Conservation (phyloP, 2,113 vertebrate species). For the Phrynosoma platyrhinos region DNA sequence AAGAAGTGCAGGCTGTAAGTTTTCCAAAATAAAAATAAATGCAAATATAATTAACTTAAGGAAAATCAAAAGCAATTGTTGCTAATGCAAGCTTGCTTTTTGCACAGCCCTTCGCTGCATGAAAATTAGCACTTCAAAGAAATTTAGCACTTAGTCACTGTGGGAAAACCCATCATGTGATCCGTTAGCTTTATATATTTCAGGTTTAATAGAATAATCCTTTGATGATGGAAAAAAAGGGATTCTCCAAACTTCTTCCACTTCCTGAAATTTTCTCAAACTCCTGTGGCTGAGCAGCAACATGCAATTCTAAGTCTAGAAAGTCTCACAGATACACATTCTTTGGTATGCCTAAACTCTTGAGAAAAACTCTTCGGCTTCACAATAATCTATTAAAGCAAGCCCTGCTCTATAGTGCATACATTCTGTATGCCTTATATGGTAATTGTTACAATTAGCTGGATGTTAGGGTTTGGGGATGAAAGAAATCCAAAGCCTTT, state of each 20-base stretch:
- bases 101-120: not conserved
- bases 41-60: not conserved
- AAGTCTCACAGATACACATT: not conserved
- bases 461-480: not conserved
- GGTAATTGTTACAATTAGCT: not conserved
- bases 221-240: conserved; percentile 17
- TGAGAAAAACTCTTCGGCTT: not conserved
- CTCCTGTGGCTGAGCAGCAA: not conserved
- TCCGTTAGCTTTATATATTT: conserved; percentile 10
- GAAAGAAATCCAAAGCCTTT: not conserved
- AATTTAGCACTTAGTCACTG: not conserved
- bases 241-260: conserved; percentile 1
- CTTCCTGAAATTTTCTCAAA: not conserved
- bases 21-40: conserved; percentile 8
- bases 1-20: not conserved
- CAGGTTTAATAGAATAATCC: not conserved
- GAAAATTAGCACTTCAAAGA: conserved; percentile 1
- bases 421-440: not conserved
- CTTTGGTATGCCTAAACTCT: not conserved
- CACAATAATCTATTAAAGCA: not conserved
- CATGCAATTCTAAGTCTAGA: not conserved
- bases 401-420: not conserved
- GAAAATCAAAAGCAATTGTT: conserved; percentile 8
- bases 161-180: conserved; percentile 1
- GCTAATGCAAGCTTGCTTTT: not conserved